These are phyloP conservation scores for Apocheima hispidaria DNA, from an alignment of 2,888 invertebrate genomes.

Conservation along the genomic window DNA sequence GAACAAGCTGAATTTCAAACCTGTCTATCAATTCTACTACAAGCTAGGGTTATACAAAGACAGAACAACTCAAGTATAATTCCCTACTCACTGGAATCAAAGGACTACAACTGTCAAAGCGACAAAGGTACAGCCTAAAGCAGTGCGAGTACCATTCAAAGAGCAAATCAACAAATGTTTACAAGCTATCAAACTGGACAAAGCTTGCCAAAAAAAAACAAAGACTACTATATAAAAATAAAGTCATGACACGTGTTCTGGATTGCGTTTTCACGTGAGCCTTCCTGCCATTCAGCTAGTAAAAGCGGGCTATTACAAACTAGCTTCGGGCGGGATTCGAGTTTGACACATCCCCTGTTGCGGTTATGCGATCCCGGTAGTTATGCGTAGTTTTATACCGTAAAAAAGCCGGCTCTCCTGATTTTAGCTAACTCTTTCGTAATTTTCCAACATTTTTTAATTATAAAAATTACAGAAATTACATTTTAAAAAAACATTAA, in stretches of 20 bases:
- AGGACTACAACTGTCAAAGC: conserved; percentile 14
- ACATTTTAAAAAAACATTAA: too few species aligned
- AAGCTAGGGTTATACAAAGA: not conserved
- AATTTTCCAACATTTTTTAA: too few species aligned
- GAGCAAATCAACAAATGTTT: not conserved
- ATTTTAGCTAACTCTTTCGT: too few species aligned
- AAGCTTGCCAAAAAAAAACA: conserved; percentile 16
- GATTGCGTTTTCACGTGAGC: conserved; percentile 22
- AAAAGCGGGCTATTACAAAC: conserved; percentile 17
- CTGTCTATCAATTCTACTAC: not conserved
- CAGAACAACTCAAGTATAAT: not conserved
- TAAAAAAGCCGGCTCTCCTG: too few species aligned
- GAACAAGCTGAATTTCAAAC: not conserved
- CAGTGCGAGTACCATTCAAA: not conserved
- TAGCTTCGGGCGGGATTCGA: conserved; percentile 18
- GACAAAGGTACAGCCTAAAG: not conserved
- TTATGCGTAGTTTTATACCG: conserved; percentile 16
- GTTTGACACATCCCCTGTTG: conserved; percentile 16
- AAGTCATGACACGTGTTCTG: conserved; percentile 10
- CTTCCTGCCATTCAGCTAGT: conserved; percentile 42
- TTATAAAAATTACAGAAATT: too few species aligned
- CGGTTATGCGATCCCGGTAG: conserved; percentile 25
- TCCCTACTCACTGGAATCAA: conserved; percentile 8
- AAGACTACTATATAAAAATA: conserved; percentile 13
- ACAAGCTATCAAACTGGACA: conserved; percentile 27